Evolutionary conservation across 2,113 vertebrate species (phyloP).

Genomic region (Rhynchopsitta pachyrhyncha): DNA sequence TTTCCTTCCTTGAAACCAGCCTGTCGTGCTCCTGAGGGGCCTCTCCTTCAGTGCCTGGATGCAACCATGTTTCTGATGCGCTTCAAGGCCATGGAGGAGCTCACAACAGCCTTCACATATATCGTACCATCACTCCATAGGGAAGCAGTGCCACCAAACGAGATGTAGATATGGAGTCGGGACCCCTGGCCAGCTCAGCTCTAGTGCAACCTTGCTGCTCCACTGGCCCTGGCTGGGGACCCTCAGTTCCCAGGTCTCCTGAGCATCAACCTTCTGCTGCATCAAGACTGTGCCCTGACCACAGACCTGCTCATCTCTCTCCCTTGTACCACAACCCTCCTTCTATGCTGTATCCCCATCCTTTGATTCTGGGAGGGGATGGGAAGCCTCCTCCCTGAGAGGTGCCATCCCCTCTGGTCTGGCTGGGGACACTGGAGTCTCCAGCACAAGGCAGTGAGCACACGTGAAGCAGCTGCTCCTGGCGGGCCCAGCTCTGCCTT

Average conservation of each 20-base stretch:
- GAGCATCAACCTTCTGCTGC: neutral
- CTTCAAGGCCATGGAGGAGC: neutral
- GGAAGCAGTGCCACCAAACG: neutral
- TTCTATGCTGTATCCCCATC: neutral
- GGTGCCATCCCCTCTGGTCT: neutral
- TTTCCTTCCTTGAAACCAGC: neutral
- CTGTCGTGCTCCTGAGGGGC: rapidly evolving
- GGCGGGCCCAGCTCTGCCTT: neutral
- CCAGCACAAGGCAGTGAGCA: neutral
- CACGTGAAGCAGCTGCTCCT: neutral
- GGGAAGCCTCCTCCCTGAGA: neutral
- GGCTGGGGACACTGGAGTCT: rapidly evolving
- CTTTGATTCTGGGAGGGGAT: neutral
- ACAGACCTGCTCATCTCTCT: neutral
- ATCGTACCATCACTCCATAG: rapidly evolving
- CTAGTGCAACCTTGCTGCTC: rapidly evolving
- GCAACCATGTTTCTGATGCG: rapidly evolving
- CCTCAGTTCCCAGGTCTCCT: neutral
- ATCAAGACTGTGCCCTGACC: neutral
- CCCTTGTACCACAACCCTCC: neutral
- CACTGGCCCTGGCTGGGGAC: neutral
- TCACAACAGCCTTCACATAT: neutral
- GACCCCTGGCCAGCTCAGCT: rapidly evolving
- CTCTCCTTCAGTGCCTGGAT: neutral
- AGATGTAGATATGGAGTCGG: rapidly evolving